Conservation (phyloP, 2,888 invertebrate species). For the Orchesellides sinensis region DNA sequence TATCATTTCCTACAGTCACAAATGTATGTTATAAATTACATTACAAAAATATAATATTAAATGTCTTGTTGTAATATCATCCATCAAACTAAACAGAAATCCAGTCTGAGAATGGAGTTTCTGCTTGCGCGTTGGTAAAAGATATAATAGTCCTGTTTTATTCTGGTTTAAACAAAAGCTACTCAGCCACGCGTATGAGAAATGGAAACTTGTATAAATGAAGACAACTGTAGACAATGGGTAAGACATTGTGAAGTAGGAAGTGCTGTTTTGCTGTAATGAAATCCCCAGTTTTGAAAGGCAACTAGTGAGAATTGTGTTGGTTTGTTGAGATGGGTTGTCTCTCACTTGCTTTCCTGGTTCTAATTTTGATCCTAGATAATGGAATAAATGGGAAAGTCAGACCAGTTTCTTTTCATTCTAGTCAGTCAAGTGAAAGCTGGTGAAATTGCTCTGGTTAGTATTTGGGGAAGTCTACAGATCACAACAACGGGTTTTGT, state of each 20-base stretch:
- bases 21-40: no score
- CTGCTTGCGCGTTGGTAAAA: no score
- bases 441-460: conserved; percentile 33
- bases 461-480: background rate
- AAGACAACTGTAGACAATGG: background rate
- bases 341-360: conserved; percentile 13
- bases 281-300: background rate
- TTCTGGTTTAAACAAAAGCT: no score
- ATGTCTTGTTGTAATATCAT: no score
- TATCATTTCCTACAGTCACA: no score
- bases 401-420: conserved; percentile 44
- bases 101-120: no score
- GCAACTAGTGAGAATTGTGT: conserved; percentile 9
- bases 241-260: conserved; percentile 10
- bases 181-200: background rate
- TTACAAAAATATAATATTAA: no score
- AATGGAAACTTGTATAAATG: no score
- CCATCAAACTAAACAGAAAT: no score
- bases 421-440: conserved; percentile 46
- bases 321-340: background rate
- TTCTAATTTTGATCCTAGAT: conserved; percentile 34
- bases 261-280: background rate
- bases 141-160: no score
- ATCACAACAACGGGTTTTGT: background rate
- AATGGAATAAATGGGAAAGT: conserved; percentile 46